These are phyloP conservation scores for Melospiza georgiana DNA, from an alignment of 2,113 vertebrate species.

Conservation along the genomic window DNA sequence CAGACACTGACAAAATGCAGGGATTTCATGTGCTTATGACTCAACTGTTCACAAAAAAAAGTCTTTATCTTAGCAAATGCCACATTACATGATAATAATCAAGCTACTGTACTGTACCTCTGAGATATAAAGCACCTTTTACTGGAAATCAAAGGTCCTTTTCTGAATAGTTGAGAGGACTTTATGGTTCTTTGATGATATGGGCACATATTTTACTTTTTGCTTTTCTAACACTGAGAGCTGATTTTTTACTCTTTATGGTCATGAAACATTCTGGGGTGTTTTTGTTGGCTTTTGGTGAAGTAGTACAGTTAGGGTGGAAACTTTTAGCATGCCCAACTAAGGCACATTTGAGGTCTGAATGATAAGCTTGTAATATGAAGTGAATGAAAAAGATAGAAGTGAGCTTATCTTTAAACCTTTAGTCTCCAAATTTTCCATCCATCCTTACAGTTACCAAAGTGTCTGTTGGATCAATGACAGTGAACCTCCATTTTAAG, in stretches of 20 bases:
- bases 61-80: constrained; percentile 38
- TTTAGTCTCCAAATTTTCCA: not conserved
- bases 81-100: constrained; percentile 20
- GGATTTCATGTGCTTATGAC: constrained; percentile 12
- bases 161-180: not conserved
- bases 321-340: not conserved
- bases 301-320: not conserved
- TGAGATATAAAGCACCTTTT: constrained; percentile 19
- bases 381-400: not conserved
- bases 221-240: not conserved
- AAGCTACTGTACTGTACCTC: not conserved
- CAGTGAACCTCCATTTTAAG: not conserved
- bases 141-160: constrained; percentile 39
- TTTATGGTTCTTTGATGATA: not conserved
- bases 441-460: not conserved
- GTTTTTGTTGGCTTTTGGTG: not conserved
- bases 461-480: not conserved
- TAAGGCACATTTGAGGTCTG: not conserved
- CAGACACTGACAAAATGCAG: not conserved
- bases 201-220: not conserved
- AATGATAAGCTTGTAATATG: not conserved
- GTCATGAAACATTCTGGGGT: not conserved
- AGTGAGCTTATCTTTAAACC: not conserved
- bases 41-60: not conserved
- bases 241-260: not conserved